Evolutionary conservation across 1,140 invertebrate genomes (phyloP).

Genomic region (Zophobas atratus): DNA sequence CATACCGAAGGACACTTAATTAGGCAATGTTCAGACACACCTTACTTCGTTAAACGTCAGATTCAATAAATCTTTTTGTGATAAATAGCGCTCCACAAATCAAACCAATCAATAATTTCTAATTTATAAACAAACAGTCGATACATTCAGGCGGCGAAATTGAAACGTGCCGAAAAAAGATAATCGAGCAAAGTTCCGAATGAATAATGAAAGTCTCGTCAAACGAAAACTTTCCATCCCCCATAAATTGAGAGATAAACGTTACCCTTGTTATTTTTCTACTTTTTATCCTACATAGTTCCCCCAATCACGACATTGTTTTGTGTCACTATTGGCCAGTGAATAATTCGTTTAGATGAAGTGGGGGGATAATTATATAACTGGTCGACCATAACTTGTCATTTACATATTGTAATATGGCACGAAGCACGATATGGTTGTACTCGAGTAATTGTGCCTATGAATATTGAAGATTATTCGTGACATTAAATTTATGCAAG

Average conservation of each 20-base stretch:
- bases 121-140: constrained; percentile 38
- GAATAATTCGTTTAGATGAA: constrained; percentile 46
- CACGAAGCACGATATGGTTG: constrained; percentile 49
- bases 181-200: constrained; percentile 27
- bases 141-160: constrained; percentile 24
- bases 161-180: constrained; percentile 30
- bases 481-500: constrained; percentile 54
- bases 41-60: constrained; percentile 43
- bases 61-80: constrained; percentile 40
- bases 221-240: constrained; percentile 35
- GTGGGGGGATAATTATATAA: constrained; percentile 55
- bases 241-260: constrained; percentile 40
- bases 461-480: constrained; percentile 56
- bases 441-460: constrained; percentile 52
- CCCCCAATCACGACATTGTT: constrained; percentile 53
- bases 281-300: constrained; percentile 38
- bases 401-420: constrained; percentile 54
- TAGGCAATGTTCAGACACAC: constrained; percentile 45
- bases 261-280: constrained; percentile 38
- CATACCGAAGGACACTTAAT: constrained; percentile 44
- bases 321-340: constrained; percentile 52
- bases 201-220: constrained; percentile 25
- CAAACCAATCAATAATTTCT: constrained; percentile 39
- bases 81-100: constrained; percentile 34
- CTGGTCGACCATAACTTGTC: constrained; percentile 52